Percentiles rank a stretch among this genome's conserved stretches.
Conservation (phyloP, 2,113 vertebrate genomes). For the Montifringilla adamsi region DNA sequence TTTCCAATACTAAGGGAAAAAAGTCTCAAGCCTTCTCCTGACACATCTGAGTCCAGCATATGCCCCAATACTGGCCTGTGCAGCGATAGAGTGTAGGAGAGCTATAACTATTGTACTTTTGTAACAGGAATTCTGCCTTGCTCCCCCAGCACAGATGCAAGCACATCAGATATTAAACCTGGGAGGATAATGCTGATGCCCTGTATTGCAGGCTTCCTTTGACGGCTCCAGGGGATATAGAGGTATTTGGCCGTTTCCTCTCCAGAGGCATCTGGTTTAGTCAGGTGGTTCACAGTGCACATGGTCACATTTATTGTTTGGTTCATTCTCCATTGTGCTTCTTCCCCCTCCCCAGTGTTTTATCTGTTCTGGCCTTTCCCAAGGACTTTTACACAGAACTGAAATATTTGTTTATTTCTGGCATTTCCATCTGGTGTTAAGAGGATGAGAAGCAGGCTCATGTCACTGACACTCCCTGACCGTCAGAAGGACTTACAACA, state of each 20-base stretch:
- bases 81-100: neutral
- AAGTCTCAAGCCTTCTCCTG: neutral
- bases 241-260: constrained; percentile 70
- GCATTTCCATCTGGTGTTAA: constrained; percentile 65
- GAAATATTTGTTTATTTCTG: constrained; percentile 63
- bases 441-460: constrained; percentile 53
- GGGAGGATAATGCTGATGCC: constrained; percentile 65
- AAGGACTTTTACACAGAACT: constrained; percentile 51
- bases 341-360: constrained; percentile 5
- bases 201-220: constrained; percentile 71
- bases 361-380: constrained; percentile 45
- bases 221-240: constrained; percentile 69
- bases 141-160: constrained; percentile 66
- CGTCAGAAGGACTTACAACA: neutral
- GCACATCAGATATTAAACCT: constrained; percentile 64
- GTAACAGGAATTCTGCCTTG: constrained; percentile 57
- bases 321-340: constrained; percentile 19
- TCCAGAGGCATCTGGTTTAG: constrained; percentile 68
- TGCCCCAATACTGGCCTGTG: neutral
- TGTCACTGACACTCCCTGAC: neutral
- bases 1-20: neutral
- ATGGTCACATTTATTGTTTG: constrained; percentile 48
- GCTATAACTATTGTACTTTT: constrained; percentile 32
- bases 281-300: constrained; percentile 67
- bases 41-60: neutral